phyloP scores from a whole-genome alignment of 2,113 vertebrate genomes.

The Pachypanchax playfairii region DNA sequence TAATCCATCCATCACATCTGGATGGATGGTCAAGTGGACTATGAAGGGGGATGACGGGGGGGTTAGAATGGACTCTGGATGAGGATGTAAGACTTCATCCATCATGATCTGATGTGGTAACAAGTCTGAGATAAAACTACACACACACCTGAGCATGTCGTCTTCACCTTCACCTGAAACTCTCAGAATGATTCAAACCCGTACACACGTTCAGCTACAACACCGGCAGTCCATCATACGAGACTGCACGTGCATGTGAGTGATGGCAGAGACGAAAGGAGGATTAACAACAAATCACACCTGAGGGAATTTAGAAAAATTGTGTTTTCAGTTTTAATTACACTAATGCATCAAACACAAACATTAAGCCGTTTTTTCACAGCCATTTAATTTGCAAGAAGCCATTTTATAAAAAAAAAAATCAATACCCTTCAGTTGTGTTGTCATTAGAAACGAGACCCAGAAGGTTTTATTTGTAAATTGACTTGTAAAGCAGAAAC shows the following conservation, averaged over 20 bases:
- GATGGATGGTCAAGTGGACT: slow-evolving; percentile 53
- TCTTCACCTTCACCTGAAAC: slow-evolving; percentile 13
- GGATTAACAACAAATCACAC: slow-evolving; percentile 73
- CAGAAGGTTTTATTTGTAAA: slow-evolving; percentile 39
- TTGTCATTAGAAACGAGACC: slow-evolving; percentile 30
- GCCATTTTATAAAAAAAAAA: slow-evolving; percentile 58
- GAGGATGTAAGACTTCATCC: slow-evolving; percentile 30
- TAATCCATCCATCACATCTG: slow-evolving; percentile 73
- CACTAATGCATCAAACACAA: slow-evolving; percentile 72
- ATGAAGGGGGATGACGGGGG: slow-evolving; percentile 23
- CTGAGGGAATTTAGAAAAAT: slow-evolving; percentile 73
- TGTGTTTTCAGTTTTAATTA: slow-evolving; percentile 74
- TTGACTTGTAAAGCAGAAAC: slow-evolving; percentile 32
- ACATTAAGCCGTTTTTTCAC: slow-evolving; percentile 45
- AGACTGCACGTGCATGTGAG: slow-evolving; percentile 37
- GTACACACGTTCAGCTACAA: slow-evolving; percentile 22
- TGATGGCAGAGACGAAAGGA: slow-evolving; percentile 11
- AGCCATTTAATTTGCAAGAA: slow-evolving; percentile 71
- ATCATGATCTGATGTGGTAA: slow-evolving; percentile 41
- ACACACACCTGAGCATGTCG: neutral
- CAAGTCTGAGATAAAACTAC: slow-evolving; percentile 23
- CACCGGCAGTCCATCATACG: slow-evolving; percentile 47
- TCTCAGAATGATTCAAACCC: slow-evolving; percentile 30
- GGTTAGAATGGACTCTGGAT: slow-evolving; percentile 45
- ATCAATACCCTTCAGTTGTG: slow-evolving; percentile 43